A percentile compares a stretch with the other conserved stretches of the same genome.
phyloP scores from a whole-genome alignment of 2,113 vertebrate genomes.

The Tricholaema leucomelas region DNA sequence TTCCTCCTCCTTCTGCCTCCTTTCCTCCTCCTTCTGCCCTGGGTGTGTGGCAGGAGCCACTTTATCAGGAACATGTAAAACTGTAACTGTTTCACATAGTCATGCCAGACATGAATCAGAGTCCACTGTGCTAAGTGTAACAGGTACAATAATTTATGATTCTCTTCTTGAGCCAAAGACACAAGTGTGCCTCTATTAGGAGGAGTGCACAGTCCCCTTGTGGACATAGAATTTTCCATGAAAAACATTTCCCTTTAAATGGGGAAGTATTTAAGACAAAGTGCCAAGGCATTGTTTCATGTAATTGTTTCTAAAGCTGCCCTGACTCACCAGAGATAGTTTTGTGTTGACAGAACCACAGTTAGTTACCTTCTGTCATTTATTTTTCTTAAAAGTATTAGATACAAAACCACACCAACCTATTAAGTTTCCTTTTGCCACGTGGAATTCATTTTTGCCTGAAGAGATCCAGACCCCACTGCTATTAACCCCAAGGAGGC shows the following conservation, averaged over 20 bases:
- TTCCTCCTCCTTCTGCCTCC: no score
- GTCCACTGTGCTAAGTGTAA: not conserved
- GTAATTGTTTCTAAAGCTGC: not conserved
- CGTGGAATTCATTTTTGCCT: conserved; percentile 92
- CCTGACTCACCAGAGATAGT: not conserved
- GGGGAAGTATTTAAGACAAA: not conserved
- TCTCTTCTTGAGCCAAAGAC: not conserved
- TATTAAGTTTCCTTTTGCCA: conserved; percentile 89
- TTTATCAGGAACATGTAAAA: no score
- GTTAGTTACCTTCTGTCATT: not conserved
- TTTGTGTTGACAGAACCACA: not conserved
- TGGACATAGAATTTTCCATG: not conserved
- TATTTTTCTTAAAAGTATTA: not conserved
- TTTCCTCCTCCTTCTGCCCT: no score
- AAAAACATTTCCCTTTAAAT: not conserved
- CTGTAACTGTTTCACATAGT: not conserved
- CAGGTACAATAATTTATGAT: not conserved
- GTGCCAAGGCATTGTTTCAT: not conserved
- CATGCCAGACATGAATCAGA: not conserved
- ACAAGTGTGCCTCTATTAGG: not conserved
- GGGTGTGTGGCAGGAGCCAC: no score
- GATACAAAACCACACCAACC: conserved; percentile 73
- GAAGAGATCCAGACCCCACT: conserved; percentile 95
- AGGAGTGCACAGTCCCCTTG: not conserved
- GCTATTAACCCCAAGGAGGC: conserved; percentile 86